Conservation (phyloP, 2,888 invertebrate species). For the Pandemis cinnamomeana region DNA sequence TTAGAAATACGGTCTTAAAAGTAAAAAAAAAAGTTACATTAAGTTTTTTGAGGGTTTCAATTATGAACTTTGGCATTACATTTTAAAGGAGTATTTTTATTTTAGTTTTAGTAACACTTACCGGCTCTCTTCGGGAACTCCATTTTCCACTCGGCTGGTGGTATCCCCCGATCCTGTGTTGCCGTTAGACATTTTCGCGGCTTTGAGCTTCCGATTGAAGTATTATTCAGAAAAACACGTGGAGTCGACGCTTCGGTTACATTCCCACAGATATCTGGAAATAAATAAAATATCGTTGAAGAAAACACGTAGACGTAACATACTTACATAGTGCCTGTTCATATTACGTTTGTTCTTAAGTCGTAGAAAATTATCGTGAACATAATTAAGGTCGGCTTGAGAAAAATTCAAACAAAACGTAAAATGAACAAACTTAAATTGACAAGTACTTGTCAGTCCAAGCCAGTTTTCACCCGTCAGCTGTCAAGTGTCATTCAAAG, state of each 20-base stretch:
- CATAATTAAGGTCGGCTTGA: not conserved
- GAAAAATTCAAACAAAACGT: conserved; percentile 23
- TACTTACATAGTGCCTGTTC: not conserved
- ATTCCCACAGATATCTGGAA: conserved; percentile 67
- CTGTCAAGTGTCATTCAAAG: not conserved
- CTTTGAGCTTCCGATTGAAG: conserved; percentile 26
- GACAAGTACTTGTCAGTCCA: not conserved
- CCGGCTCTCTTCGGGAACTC: conserved; percentile 71
- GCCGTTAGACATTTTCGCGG: conserved; percentile 64
- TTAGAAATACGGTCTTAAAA: too few species aligned
- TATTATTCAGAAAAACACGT: conserved; percentile 23
- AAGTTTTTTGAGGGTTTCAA: not conserved
- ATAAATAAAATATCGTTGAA: conserved; percentile 39
- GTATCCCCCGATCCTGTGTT: conserved; percentile 40
- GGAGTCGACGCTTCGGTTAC: conserved; percentile 48
- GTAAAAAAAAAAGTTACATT: too few species aligned
- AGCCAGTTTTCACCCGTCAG: not conserved
- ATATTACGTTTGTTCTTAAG: not conserved
- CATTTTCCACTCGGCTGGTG: conserved; percentile 63
- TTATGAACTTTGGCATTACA: not conserved
- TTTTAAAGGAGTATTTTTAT: not conserved
- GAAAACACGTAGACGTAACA: not conserved
- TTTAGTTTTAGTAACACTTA: conserved; percentile 49
- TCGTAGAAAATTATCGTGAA: not conserved
- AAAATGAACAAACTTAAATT: conserved; percentile 10